Evolutionary conservation across 92 coral and sea anemone genomes (phyloP).

Genomic region (Porites cylindrica): DNA sequence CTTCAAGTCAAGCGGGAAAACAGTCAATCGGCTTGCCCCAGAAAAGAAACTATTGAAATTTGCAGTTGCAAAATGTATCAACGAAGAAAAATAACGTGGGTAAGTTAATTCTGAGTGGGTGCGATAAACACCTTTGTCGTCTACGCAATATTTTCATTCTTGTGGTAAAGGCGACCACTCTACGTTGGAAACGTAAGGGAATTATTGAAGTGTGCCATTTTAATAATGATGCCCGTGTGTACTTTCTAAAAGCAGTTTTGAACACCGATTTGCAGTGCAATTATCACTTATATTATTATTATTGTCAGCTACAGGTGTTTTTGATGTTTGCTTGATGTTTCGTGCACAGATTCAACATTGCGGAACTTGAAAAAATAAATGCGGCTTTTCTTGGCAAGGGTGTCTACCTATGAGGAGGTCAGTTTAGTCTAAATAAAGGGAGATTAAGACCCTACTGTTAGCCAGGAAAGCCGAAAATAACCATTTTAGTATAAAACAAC

Average conservation of each 20-base stretch:
- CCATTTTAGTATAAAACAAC: too few species aligned
- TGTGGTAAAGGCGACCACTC: not conserved
- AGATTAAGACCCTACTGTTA: not conserved
- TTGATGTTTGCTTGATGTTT: not conserved
- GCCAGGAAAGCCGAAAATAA: not conserved
- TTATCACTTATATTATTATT: not conserved
- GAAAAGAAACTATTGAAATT: too few species aligned
- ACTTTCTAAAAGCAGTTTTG: not conserved
- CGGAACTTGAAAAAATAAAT: not conserved
- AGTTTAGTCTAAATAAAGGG: not conserved
- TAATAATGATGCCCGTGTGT: not conserved
- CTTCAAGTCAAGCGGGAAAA: too few species aligned
- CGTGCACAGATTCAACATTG: not conserved
- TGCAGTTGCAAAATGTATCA: too few species aligned
- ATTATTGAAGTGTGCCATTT: conserved; percentile 2
- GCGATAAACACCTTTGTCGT: not conserved
- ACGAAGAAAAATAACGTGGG: too few species aligned
- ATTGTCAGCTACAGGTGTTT: too few species aligned
- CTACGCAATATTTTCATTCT: not conserved
- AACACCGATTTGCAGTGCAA: not conserved
- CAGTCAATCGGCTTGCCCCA: too few species aligned
- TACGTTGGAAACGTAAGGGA: not conserved
- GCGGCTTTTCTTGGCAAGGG: not conserved
- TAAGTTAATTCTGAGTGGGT: not conserved
- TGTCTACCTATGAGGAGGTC: conserved; percentile 11